Evolutionary conservation across 1,140 invertebrate species (phyloP).

Genomic region (Telenomus remus): DNA sequence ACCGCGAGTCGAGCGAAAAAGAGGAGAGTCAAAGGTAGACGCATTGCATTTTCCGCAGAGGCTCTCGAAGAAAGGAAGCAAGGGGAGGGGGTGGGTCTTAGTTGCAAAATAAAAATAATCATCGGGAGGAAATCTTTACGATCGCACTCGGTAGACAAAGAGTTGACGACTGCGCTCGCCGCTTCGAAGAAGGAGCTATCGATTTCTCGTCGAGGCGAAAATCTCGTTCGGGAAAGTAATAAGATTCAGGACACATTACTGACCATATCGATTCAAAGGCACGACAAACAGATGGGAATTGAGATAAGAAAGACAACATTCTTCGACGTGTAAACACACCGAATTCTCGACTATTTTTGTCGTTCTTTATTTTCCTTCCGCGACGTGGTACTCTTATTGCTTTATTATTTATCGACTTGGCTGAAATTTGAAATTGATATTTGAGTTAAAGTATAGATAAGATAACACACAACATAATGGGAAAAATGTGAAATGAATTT

Average conservation of each 20-base stretch:
- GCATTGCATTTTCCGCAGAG: constrained; percentile 39
- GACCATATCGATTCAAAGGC: constrained; percentile 49
- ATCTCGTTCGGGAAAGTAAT: constrained; percentile 53
- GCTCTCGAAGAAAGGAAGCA: constrained; percentile 37
- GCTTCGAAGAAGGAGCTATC: constrained; percentile 42
- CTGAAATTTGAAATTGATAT: constrained; percentile 31
- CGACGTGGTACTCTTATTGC: constrained; percentile 12
- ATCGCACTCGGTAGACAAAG: constrained; percentile 57
- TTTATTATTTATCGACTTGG: constrained; percentile 37
- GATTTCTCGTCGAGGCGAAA: constrained; percentile 41
- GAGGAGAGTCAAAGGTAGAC: constrained; percentile 16
- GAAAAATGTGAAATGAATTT: not conserved
- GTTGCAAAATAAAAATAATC: constrained; percentile 52
- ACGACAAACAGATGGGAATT: constrained; percentile 46
- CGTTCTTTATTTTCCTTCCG: constrained; percentile 11
- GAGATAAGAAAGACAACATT: constrained; percentile 39
- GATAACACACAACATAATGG: not conserved
- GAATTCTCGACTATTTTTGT: constrained; percentile 18
- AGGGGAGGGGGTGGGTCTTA: constrained; percentile 13
- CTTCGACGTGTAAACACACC: constrained; percentile 23
- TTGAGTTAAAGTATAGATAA: not conserved
- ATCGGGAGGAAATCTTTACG: constrained; percentile 56
- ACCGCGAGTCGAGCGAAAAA: constrained; percentile 22
- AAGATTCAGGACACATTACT: constrained; percentile 49
- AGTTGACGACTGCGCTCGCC: constrained; percentile 52